These are phyloP conservation scores for Archegozetes longisetosus DNA, from an alignment of 1,140 invertebrate species.

Conservation along the genomic window DNA sequence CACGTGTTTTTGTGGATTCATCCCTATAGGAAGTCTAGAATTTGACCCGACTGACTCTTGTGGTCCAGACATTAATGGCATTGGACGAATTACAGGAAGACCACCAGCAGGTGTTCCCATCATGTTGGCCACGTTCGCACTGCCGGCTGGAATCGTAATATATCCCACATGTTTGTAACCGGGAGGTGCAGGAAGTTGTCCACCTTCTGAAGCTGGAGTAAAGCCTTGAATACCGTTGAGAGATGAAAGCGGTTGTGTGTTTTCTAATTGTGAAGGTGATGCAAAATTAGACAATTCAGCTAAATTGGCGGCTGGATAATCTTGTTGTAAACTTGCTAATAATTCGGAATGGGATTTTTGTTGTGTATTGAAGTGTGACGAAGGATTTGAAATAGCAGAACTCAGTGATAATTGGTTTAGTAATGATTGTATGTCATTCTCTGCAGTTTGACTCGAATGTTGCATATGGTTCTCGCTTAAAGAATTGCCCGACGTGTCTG, in stretches of 20 bases:
- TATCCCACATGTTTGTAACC: slow-evolving; percentile 14
- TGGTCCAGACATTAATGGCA: not conserved
- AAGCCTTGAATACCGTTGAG: slow-evolving; percentile 1
- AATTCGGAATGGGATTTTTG: not conserved
- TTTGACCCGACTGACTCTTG: not conserved
- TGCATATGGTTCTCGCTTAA: not conserved
- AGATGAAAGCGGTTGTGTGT: not conserved
- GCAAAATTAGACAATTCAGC: not conserved
- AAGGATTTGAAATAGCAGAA: too few species aligned
- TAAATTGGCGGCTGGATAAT: not conserved
- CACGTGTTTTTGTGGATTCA: not conserved
- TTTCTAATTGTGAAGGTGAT: not conserved
- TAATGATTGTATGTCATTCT: not conserved
- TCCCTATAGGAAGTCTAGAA: not conserved
- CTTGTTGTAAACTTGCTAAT: not conserved
- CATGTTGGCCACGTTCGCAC: slow-evolving; percentile 9
- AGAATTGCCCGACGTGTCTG: not conserved
- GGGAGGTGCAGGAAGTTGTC: slow-evolving; percentile 10
- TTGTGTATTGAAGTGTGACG: not conserved
- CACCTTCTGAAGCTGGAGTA: slow-evolving; percentile 9
- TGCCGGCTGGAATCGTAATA: slow-evolving; percentile 12
- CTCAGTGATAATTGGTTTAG: not conserved
- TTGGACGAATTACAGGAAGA: slow-evolving; percentile 6
- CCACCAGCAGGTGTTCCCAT: not conserved
- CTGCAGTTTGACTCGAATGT: not conserved